phyloP scores from a whole-genome alignment of 2,888 invertebrate genomes.

The Lithophane ornitopus region DNA sequence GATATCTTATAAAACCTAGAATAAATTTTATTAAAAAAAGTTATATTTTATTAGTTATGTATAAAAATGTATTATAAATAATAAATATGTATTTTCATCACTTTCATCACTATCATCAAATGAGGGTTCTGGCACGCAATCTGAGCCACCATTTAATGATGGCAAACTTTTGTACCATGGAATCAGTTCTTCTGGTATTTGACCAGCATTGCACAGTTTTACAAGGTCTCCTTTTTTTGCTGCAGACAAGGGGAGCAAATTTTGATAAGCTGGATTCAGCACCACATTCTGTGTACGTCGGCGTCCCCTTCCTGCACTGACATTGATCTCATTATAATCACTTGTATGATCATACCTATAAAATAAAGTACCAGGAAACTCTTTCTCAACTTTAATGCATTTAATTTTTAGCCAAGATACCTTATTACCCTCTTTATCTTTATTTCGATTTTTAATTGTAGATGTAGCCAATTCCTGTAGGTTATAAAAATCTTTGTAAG shows the following conservation, averaged over 20 bases:
- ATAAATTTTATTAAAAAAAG: conserved; percentile 6
- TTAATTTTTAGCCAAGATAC: conserved; percentile 41
- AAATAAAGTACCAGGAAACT: conserved; percentile 8
- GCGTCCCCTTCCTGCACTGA: conserved; percentile 14
- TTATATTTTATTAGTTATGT: conserved; percentile 2
- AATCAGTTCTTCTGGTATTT: conserved; percentile 34
- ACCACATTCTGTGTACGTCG: not conserved
- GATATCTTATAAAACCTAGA: conserved; percentile 22
- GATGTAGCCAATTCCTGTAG: conserved; percentile 27
- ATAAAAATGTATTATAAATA: too few relatives aligned
- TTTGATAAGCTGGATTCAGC: conserved; percentile 10
- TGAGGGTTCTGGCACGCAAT: conserved; percentile 25
- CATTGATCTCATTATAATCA: conserved; percentile 26
- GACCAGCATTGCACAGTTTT: conserved; percentile 28
- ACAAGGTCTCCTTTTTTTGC: conserved; percentile 14
- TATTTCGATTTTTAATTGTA: conserved; percentile 40
- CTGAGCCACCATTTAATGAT: conserved; percentile 28
- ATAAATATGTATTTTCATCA: too few relatives aligned
- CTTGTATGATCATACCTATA: conserved; percentile 33
- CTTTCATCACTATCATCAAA: conserved; percentile 19
- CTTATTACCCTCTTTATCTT: conserved; percentile 38
- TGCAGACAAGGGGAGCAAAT: conserved; percentile 10
- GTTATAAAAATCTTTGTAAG: not conserved
- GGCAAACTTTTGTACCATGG: conserved; percentile 34
- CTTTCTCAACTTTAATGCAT: conserved; percentile 40